Conservation (phyloP, 1,140 invertebrate species). For the Calephelis nemesis region DNA sequence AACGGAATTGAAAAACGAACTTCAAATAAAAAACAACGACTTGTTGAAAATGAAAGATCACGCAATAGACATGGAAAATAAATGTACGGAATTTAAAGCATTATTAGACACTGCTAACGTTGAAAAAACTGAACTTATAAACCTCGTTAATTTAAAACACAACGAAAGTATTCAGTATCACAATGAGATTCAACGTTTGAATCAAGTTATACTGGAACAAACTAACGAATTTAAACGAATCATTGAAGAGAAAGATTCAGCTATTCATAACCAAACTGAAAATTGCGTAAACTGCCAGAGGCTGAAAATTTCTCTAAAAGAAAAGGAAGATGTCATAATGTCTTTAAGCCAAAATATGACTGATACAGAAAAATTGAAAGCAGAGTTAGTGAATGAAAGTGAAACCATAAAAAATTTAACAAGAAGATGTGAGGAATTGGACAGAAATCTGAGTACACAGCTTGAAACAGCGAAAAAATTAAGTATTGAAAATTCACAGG, state of each 20-base stretch:
- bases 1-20: constrained; percentile 34
- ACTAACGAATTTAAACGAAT: constrained; percentile 76
- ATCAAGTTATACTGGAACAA: constrained; percentile 76
- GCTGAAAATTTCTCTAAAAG: constrained; percentile 51
- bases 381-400: constrained; percentile 44
- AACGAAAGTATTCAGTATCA: constrained; percentile 91
- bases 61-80: constrained; percentile 47
- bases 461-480: constrained; percentile 78
- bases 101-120: constrained; percentile 61
- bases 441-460: constrained; percentile 80
- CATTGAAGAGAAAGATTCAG: constrained; percentile 74
- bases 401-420: constrained; percentile 51
- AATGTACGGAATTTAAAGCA: constrained; percentile 54
- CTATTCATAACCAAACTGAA: constrained; percentile 54
- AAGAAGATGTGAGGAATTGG: constrained; percentile 82
- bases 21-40: constrained; percentile 43
- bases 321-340: constrained; percentile 65
- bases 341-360: constrained; percentile 50
- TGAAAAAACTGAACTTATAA: constrained; percentile 89
- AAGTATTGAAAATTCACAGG: constrained; percentile 77
- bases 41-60: constrained; percentile 46
- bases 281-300: constrained; percentile 56
- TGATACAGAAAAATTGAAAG: constrained; percentile 44
- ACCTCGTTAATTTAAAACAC: constrained; percentile 88
- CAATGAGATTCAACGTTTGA: constrained; percentile 89